Evolutionary conservation across 2,888 invertebrate genomes (phyloP).

Genomic region (Lasioglossum lativentre): DNA sequence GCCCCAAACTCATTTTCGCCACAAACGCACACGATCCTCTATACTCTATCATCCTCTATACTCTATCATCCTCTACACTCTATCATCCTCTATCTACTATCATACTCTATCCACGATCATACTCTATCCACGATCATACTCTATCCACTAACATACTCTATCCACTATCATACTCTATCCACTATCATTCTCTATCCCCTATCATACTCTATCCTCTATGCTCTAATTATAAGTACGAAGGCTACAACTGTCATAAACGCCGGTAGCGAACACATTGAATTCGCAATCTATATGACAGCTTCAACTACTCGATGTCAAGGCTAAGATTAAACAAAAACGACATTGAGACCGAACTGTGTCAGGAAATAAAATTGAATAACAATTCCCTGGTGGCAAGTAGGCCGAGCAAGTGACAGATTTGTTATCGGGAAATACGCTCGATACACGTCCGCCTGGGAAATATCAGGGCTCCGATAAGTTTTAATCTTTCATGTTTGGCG

Average conservation of each 20-base stretch:
- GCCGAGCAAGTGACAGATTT: not conserved
- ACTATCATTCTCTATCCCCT: too few species aligned
- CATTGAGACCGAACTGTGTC: not conserved
- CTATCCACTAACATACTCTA: too few species aligned
- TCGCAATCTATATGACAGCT: not conserved
- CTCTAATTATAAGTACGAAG: not conserved
- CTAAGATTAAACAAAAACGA: not conserved
- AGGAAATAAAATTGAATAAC: not conserved
- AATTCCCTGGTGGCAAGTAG: slow-evolving; percentile 24
- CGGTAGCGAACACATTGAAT: not conserved
- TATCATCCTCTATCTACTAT: too few species aligned
- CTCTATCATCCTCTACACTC: too few species aligned
- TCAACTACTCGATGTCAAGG: not conserved
- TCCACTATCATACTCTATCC: too few species aligned
- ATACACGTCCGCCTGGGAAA: slow-evolving; percentile 14
- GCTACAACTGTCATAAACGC: not conserved
- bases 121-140: too few species aligned
- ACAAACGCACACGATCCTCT: too few species aligned
- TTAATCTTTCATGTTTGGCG: slow-evolving; percentile 20
- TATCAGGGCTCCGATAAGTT: slow-evolving; percentile 19
- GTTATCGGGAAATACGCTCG: not conserved
- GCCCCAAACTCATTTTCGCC: too few species aligned
- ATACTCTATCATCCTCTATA: too few species aligned
- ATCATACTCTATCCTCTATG: too few species aligned
- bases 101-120: too few species aligned